Evolutionary conservation across 2,113 vertebrate species (phyloP), one percentile per base, ranked within the genome.

Genomic region (Oreochromis spilurus): DNA sequence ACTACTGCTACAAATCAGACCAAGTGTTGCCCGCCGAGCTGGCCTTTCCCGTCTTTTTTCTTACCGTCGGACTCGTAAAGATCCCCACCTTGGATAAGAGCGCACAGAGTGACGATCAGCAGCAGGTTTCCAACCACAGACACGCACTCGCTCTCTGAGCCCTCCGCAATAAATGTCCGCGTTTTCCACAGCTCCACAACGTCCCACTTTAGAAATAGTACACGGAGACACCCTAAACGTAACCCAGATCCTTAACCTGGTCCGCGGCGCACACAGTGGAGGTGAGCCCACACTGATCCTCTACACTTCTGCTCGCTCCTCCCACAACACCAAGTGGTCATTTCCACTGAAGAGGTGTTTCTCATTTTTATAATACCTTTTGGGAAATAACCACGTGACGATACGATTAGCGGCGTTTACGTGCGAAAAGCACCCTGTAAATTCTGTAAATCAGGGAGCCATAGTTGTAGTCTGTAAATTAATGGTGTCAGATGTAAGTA

Each of bases 31-130:
- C n/a, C 55, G 60, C 5, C 1, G 29, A 29, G 21, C 14, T 70
- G 34, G 29, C 9, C 19, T 26, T 31, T 45, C 17, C 24, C 12
- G 17, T 60, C 58, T 81, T 54, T 7, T 53, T 7, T 88, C 92
- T 92, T 94, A 93, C 93, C 92, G 86, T 92, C 16, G 19, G 24
- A 53, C 38, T 31, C 19, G 31, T 79, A 53, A 75, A 83, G 82
- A 78, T 88, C 89, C 87, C 80, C 80, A 38, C 79, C 45, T 57
- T 70, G 43, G 83, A 79, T 58, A 21, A 4, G 34, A 80, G 87
- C 87, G 82, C 88, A 52, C 89, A 34, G 40, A 50, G n/a, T 83
- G 81, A 45, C 87, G 85, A 78, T 10, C 57, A 53, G 83, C 77
- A 5, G 54, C 79, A 36, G 36, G 53, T 86, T 87, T 60, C 11